Evolutionary conservation across 37 sponge, comb jelly and placozoan genomes (phyloP).

Genomic region (Haliclona indistincta): DNA sequence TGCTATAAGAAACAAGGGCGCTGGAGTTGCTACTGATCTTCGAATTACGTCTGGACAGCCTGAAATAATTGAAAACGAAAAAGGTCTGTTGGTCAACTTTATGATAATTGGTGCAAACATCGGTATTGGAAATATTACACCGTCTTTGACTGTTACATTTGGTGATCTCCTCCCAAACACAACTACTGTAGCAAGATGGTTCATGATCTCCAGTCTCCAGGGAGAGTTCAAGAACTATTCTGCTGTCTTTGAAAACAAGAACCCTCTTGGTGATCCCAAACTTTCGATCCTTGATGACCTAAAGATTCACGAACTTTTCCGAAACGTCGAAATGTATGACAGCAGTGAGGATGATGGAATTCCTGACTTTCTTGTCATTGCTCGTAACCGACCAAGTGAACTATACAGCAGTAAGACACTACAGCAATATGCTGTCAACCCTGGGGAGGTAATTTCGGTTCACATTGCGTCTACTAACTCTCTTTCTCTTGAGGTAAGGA

Average conservation of each 20-base stretch:
- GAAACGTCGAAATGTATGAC: conserved; percentile 14
- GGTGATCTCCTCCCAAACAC: conserved; percentile 22
- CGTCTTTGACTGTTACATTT: conserved; percentile 15
- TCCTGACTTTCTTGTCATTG: conserved; percentile 38
- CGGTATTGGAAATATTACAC: conserved; percentile 19
- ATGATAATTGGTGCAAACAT: conserved; percentile 40
- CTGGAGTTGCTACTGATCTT: conserved; percentile 19
- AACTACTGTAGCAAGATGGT: conserved; percentile 34
- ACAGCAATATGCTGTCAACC: too few species aligned
- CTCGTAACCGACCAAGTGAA: background rate
- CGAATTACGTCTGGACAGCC: conserved; percentile 36
- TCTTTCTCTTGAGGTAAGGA: background rate
- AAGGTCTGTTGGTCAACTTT: conserved; percentile 33
- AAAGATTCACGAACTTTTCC: conserved; percentile 25
- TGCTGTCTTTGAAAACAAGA: conserved; percentile 31
- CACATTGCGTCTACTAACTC: background rate
- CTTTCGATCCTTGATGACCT: conserved; percentile 36
- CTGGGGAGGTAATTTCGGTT: conserved; percentile 11
- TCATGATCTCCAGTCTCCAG: conserved; percentile 24
- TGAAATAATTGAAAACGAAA: conserved; percentile 49
- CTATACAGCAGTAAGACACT: conserved; percentile 39
- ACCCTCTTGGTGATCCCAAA: conserved; percentile 38
- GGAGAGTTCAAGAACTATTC: conserved; percentile 44
- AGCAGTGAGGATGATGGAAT: conserved; percentile 26
- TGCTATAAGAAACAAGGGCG: conserved; percentile 28